phyloP scores from a whole-genome alignment of 2,113 vertebrate genomes.

The Archocentrus centrarchus region DNA sequence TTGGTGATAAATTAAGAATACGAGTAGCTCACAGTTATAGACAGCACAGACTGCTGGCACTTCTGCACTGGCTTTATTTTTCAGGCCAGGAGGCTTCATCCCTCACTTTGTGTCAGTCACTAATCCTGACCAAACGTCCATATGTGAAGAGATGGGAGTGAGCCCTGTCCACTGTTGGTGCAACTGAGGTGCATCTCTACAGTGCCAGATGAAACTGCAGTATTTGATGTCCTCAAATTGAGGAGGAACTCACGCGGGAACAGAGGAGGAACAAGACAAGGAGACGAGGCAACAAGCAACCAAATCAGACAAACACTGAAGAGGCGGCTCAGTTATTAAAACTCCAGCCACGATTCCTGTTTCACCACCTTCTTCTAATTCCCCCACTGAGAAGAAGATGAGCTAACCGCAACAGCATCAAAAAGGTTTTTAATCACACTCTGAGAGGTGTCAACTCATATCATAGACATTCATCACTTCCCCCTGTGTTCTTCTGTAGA shows the following conservation, averaged over 20 bases:
- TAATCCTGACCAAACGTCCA: neutral
- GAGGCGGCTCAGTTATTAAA: slow-evolving; percentile 16
- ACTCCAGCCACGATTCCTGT: neutral
- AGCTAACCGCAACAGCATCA: neutral
- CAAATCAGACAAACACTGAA: neutral
- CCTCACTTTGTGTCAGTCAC: neutral
- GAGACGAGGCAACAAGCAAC: neutral
- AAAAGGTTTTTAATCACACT: slow-evolving; percentile 47
- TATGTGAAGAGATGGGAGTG: too few species aligned
- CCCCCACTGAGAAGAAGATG: slow-evolving; percentile 1
- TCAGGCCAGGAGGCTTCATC: neutral
- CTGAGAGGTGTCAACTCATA: slow-evolving; percentile 25
- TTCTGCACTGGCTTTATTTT: neutral
- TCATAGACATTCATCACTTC: slow-evolving; percentile 51
- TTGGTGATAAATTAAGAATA: neutral
- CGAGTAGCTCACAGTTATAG: neutral
- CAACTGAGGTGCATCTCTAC: neutral
- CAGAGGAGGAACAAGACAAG: neutral
- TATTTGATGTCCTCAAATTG: neutral
- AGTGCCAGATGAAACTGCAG: neutral
- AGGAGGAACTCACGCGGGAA: neutral
- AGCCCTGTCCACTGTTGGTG: neutral
- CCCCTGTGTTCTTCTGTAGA: slow-evolving; percentile 42
- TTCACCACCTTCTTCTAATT: neutral
- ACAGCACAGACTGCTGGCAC: neutral